Base-by-base conservation (phyloP, 1,140 invertebrate genomes). In the Nephotettix cincticeps region DNA sequence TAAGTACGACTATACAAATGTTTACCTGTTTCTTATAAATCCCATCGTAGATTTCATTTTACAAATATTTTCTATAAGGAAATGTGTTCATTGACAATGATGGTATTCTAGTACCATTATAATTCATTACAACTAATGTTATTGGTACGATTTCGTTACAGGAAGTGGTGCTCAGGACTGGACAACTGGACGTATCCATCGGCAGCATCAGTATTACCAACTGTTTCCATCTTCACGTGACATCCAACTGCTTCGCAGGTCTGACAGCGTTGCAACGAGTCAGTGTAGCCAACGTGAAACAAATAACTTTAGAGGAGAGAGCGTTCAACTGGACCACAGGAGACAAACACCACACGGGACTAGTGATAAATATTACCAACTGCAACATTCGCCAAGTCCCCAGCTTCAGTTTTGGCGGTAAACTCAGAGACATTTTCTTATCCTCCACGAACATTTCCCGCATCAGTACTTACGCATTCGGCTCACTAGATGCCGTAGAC, bases 391-490 rank as follows among this genome's bases (percentile, higher is more conserved):
- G 85, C 32, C 80, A 86, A 30, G 84, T 92, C 40, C 85, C 89
- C 1, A 87, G 87, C 36, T 86, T 89, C 75, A 84, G 88, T 0
- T 88, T 93, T 71, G 86, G 86, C 72, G 91, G 91, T 1, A 85
- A 87, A 64, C 85, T 92, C 45, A 86, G 89, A 72, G 84, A 87
- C 70, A 88, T 93, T 66, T 80, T 81, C 30, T 86, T 93, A 47
- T 83, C 86, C 27, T 81, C 86, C 65, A 85, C 87, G 6, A 79
- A 80, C 51, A 87, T 93, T 54, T 83, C 85, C 0, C 81, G 83
- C 28, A 80, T 93, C 51, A 84, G 83, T 69, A 85, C 90, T 0
- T 93, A 90, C 77, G 89, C 90, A 0, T 91, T 94, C 77, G 87
- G 89, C 64, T 91, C 88, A 76, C 80, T 91, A 0, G 78, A 82